Evolutionary conservation across 2,888 invertebrate genomes (phyloP), one percentile per base, ranked within the genome.

Genomic region (Hydriomena furcata): DNA sequence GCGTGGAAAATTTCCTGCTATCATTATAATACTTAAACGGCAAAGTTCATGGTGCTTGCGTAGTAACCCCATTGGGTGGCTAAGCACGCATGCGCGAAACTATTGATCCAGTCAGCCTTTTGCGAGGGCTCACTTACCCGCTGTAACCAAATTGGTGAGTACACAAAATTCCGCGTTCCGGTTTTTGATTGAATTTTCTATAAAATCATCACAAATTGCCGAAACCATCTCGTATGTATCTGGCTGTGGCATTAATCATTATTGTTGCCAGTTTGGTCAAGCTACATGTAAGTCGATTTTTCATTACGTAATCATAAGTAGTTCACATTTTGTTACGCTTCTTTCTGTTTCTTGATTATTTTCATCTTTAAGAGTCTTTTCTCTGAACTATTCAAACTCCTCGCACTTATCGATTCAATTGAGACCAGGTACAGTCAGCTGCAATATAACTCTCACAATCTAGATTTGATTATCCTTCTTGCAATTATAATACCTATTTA

Each of bases 171-270:
- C 60, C 68, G 66, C 70, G 73, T 65, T 55, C 68, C 67, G 66
- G 58, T 54, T 53, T 55, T 42, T 40, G 41, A 44, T 41, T 31
- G 20, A 38, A 31, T 24, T 49, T 48, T 30, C 40, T 42, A 3
- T 48, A 53, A 54, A 45, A 54, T 52, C 49, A 61, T 58, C 31
- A 45, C 36, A 51, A 55, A 67, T 64, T 48, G 61, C 58, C 58
- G 54, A 63, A 68, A 73, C 24, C 47, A 51, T 47, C 47, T 27
- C 77, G 61, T 73, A 89, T 90, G 89, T 90, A 90, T 83, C 80
- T 90, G 62, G 89, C 89, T 46, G 88, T 90, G 81, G 88, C 89
- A 67, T 66, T 90, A 62, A 88, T 90, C 63, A 86, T 90, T 58
- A 83, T 90, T 44, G 78, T 90, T 60, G 89, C 89, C 55, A 90